Evolutionary conservation across 2,113 vertebrate species (phyloP).

Genomic region (Rhynchopsitta pachyrhyncha): DNA sequence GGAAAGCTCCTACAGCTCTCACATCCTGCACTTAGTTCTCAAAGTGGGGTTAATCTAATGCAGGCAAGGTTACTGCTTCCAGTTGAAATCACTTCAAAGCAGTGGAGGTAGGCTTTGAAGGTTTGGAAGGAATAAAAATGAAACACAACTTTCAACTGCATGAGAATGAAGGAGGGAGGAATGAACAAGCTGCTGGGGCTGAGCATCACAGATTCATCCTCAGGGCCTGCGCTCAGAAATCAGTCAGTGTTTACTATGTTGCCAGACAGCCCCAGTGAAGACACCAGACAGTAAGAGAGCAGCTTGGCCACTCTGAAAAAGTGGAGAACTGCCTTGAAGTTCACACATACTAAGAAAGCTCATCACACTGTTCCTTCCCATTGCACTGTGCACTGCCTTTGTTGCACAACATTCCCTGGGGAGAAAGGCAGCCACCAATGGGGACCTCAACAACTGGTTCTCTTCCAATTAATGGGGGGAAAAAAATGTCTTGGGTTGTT

Average conservation of each 20-base stretch:
- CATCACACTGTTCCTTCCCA: not conserved
- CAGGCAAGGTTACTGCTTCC: not conserved
- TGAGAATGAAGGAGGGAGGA: not conserved
- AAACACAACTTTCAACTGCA: not conserved
- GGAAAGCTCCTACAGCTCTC: not conserved
- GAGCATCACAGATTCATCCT: not conserved
- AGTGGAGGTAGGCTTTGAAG: not conserved
- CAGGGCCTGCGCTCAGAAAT: not conserved
- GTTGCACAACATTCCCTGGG: not conserved
- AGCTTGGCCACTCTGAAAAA: not conserved
- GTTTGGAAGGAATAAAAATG: not conserved
- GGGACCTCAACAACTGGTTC: not conserved
- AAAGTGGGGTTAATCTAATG: accelerated
- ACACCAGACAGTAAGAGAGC: accelerated
- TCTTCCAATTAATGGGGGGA: not conserved
- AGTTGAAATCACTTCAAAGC: not conserved
- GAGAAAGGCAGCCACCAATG: not conserved
- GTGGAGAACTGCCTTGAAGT: accelerated
- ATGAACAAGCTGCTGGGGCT: not conserved
- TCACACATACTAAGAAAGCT: accelerated
- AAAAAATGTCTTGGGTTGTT: not conserved
- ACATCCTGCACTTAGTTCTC: not conserved
- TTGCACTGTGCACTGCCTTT: accelerated
- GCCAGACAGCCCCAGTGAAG: not conserved
- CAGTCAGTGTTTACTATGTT: accelerated